Percentiles rank a stretch among this genome's conserved stretches.
Conservation (phyloP, 1,140 invertebrate species). For the Dysdera silvatica region DNA sequence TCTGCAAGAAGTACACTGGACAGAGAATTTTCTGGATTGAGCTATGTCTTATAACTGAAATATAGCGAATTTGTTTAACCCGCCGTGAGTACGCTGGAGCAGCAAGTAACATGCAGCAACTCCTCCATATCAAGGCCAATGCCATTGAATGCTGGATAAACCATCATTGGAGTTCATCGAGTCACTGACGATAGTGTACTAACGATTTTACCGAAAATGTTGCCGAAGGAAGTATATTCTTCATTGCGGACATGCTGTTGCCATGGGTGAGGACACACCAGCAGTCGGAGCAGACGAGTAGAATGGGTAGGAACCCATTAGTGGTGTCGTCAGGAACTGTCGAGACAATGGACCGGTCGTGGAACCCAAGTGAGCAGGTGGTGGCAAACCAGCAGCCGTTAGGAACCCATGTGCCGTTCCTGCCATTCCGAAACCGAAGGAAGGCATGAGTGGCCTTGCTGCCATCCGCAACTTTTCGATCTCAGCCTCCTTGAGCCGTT, state of each 20-base stretch:
- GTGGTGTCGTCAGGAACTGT: neutral
- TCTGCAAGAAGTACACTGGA: too few relatives aligned
- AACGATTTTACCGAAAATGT: too few relatives aligned
- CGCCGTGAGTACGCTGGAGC: too few relatives aligned
- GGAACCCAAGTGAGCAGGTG: constrained; percentile 13
- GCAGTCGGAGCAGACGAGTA: constrained; percentile 18
- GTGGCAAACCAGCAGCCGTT: constrained; percentile 11
- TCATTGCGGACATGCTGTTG: constrained; percentile 22
- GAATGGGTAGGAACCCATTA: constrained; percentile 12
- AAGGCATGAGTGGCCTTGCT: constrained; percentile 19
- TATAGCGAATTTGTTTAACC: too few relatives aligned
- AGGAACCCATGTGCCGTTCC: constrained; percentile 2
- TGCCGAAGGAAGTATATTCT: too few relatives aligned
- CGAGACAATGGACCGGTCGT: constrained; percentile 10
- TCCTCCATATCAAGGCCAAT: too few relatives aligned
- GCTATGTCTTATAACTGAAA: too few relatives aligned
- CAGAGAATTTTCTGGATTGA: too few relatives aligned
- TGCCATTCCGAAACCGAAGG: constrained; percentile 4
- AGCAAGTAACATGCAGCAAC: too few relatives aligned
- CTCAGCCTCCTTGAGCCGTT: constrained; percentile 44
- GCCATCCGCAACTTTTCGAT: constrained; percentile 45
- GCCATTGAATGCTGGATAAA: too few relatives aligned
- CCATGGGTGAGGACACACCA: constrained; percentile 17
- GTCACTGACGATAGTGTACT: too few relatives aligned
- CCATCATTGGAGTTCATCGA: too few relatives aligned